Percentiles rank a stretch among this genome's conserved stretches.
phyloP scores from a whole-genome alignment of 37 sponge, comb jelly and placozoan genomes.

The Axinella damicornis region DNA sequence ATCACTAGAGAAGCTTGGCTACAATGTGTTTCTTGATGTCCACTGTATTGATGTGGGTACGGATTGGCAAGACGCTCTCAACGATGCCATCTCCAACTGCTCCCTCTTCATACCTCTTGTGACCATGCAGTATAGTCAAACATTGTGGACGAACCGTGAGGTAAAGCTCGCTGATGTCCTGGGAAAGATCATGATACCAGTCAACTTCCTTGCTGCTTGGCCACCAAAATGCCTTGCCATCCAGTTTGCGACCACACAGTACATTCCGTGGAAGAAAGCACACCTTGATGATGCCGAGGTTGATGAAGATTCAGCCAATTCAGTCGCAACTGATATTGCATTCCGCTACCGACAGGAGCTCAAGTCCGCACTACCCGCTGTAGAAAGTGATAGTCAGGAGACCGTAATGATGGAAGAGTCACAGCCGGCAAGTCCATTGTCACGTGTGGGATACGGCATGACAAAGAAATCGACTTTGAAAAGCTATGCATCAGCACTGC shows the following conservation, averaged over 20 bases:
- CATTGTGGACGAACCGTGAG: slow-evolving; percentile 90
- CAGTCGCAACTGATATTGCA: slow-evolving; percentile 13
- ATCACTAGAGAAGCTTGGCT: slow-evolving; percentile 60
- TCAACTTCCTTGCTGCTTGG: slow-evolving; percentile 78
- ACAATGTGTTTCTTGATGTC: slow-evolving; percentile 75
- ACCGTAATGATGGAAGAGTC: not conserved
- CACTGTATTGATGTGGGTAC: slow-evolving; percentile 65
- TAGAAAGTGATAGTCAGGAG: not conserved
- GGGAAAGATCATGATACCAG: slow-evolving; percentile 78
- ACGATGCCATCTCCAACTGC: slow-evolving; percentile 76
- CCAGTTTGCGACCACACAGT: slow-evolving; percentile 93
- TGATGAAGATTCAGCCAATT: not conserved
- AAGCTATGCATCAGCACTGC: slow-evolving; percentile 48
- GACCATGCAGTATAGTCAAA: slow-evolving; percentile 79
- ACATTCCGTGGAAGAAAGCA: slow-evolving; percentile 13
- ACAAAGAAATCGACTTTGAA: slow-evolving; percentile 32
- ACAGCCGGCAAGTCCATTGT: too few species aligned
- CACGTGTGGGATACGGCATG: not conserved
- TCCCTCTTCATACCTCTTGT: slow-evolving; percentile 79
- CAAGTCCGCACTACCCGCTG: not conserved
- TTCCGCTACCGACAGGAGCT: slow-evolving; percentile 5
- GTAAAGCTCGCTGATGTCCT: slow-evolving; percentile 88
- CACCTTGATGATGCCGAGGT: not conserved
- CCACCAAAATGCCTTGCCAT: slow-evolving; percentile 90
- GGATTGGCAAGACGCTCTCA: slow-evolving; percentile 90